Evolutionary conservation across 2,113 vertebrate species (phyloP), one percentile per base, ranked within the genome.

Genomic region (Podocnemis expansa): DNA sequence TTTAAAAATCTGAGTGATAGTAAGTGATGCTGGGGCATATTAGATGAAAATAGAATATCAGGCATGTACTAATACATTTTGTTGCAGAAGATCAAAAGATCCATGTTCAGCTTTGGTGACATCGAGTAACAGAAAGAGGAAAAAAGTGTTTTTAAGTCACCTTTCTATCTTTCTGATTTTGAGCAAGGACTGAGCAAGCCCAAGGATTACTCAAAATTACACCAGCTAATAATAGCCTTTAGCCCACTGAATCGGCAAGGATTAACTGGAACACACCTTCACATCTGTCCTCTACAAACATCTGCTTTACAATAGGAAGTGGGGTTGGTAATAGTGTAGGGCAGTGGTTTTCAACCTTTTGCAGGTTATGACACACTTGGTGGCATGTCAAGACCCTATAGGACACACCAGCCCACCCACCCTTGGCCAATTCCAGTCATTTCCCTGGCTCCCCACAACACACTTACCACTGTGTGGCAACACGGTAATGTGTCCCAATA

Each of bases 191-290:
- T n/a, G 49, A 51, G 49, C 21, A 87, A 81, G 27, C 22, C 47
- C n/a, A 87, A 49, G 83, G 4, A 76, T 41, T 87, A 17, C n/a
- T 91, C 6, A 86, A 29, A 82, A 75, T 91, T 84, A 80, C 79
- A 56, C 1, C 0, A 45, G 25, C 9, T 67, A 91, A 78, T 78
- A 58, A 73, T 63, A 83, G 85, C 41, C 21, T 67, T 67, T 54
- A 45, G 82, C 22, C 58, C 90, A 82, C 41, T 70, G 43, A 21
- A 14, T 12, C 24, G 27, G 41, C 70, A 75, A 75, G 41, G 38
- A 75, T 75, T 43, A 75, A 11, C 11, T 43, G 9, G 21, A 70
- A 22, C 19, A 38, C 25, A 12, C 41, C n/a, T 75, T 75, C 24
- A 41, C 38, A 17, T 27, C 70, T 16, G 16, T 75, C 41, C 70